phyloP scores from a whole-genome alignment of 2,888 invertebrate species.

The Saturnia japonica region DNA sequence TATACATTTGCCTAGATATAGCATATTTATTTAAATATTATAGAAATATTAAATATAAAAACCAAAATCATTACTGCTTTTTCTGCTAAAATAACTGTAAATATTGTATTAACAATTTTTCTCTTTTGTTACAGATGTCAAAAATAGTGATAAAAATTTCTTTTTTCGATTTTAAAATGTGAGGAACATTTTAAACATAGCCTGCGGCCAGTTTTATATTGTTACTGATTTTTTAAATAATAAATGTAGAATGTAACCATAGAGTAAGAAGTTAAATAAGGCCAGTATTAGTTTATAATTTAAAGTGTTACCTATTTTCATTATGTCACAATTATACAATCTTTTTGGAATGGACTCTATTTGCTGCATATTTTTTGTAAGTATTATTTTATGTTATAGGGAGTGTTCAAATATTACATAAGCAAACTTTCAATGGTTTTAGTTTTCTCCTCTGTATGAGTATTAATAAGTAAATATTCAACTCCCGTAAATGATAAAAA shows the following conservation, averaged over 20 bases:
- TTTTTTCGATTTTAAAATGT: slow-evolving; percentile 8
- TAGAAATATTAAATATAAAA: too few species aligned
- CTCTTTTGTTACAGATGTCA: slow-evolving; percentile 20
- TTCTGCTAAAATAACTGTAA: not conserved
- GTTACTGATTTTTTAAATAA: not conserved
- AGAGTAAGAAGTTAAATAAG: slow-evolving; percentile 33
- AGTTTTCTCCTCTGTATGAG: too few species aligned
- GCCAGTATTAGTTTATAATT: slow-evolving; percentile 53
- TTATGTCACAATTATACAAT: slow-evolving; percentile 23
- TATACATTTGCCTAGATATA: too few species aligned
- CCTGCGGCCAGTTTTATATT: slow-evolving; percentile 6
- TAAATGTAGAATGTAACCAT: slow-evolving; percentile 25
- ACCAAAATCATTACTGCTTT: not conserved
- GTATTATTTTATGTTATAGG: slow-evolving; percentile 14
- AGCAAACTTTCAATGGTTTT: too few species aligned
- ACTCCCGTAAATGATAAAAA: too few species aligned
- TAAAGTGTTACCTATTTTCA: slow-evolving; percentile 22
- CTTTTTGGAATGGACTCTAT: slow-evolving; percentile 24
- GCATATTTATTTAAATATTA: too few species aligned
- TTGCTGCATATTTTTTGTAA: slow-evolving; percentile 24
- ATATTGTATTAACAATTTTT: not conserved
- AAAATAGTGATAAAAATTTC: slow-evolving; percentile 16
- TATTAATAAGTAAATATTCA: too few species aligned
- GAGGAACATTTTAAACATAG: not conserved
- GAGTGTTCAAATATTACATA: too few species aligned